phyloP scores from a whole-genome alignment of 1,140 invertebrate genomes.

The Theocolax elegans region DNA sequence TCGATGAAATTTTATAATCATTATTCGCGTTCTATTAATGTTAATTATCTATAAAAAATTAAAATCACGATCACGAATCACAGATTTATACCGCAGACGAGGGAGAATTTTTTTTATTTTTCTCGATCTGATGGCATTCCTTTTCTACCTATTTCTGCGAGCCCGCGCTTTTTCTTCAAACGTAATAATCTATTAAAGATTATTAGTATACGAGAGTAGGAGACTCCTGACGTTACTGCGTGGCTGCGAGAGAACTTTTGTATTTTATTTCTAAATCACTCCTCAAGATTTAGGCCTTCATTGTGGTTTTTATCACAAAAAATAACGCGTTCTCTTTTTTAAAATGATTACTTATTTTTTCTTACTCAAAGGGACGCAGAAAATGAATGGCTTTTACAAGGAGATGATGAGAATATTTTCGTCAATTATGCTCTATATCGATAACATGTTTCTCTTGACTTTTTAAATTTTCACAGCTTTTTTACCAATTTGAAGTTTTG shows the following conservation, averaged over 20 bases:
- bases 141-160: constrained; percentile 10
- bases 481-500: background rate
- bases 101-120: constrained; percentile 11
- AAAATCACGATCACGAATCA: constrained; percentile 42
- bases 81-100: constrained; percentile 38
- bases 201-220: constrained; percentile 8
- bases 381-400: constrained; percentile 5
- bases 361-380: background rate
- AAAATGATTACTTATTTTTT: background rate
- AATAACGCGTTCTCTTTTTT: background rate
- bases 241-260: constrained; percentile 16
- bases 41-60: constrained; percentile 24
- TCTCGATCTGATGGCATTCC: background rate
- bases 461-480: no score
- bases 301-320: background rate
- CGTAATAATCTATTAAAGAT: constrained; percentile 24
- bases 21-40: no score
- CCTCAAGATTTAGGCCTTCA: constrained; percentile 20
- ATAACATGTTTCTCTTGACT: no score
- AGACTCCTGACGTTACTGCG: constrained; percentile 1
- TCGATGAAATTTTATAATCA: constrained; percentile 4
- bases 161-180: constrained; percentile 11
- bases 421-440: background rate
- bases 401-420: constrained; percentile 7
- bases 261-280: background rate